Evolutionary conservation across 2,113 vertebrate species (phyloP).

Genomic region (Archilochus colubris): DNA sequence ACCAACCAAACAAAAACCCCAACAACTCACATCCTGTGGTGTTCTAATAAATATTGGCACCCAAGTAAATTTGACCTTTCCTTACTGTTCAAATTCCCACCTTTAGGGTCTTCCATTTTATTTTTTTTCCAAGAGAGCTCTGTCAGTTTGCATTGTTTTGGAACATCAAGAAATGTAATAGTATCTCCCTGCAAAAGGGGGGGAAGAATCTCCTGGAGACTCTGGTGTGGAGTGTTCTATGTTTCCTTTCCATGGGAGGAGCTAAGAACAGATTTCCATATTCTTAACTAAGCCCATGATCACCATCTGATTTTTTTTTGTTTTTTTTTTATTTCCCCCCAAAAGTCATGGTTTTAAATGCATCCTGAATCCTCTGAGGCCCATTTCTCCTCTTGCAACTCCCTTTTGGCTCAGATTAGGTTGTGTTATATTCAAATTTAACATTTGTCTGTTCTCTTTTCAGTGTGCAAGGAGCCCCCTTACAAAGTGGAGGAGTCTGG

Average conservation of each 20-base stretch:
- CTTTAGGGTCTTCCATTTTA: not conserved
- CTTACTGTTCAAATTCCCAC: not conserved
- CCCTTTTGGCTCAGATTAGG: not conserved
- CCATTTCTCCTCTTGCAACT: not conserved
- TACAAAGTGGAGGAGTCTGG: slow-evolving; percentile 99
- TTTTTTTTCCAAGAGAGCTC: not conserved
- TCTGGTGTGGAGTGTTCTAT: slow-evolving; percentile 13
- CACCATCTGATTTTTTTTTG: not conserved
- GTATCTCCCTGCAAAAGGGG: not conserved
- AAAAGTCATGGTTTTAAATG: not conserved
- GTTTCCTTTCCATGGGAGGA: slow-evolving; percentile 50
- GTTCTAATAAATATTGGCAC: not conserved
- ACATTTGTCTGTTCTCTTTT: slow-evolving; percentile 44
- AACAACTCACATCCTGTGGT: not conserved
- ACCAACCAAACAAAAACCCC: too few species aligned
- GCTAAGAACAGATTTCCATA: slow-evolving; percentile 24
- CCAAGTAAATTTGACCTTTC: not conserved
- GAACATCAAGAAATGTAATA: slow-evolving; percentile 22
- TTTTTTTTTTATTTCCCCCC: not conserved
- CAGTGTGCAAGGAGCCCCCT: slow-evolving; percentile 98
- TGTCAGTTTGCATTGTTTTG: slow-evolving; percentile 1
- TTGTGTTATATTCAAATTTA: not conserved
- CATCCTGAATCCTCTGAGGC: not conserved
- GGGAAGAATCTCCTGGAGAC: not conserved
- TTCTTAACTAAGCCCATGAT: not conserved